These are phyloP conservation scores for Mixornis gularis DNA, from an alignment of 2,113 vertebrate species.

Conservation along the genomic window DNA sequence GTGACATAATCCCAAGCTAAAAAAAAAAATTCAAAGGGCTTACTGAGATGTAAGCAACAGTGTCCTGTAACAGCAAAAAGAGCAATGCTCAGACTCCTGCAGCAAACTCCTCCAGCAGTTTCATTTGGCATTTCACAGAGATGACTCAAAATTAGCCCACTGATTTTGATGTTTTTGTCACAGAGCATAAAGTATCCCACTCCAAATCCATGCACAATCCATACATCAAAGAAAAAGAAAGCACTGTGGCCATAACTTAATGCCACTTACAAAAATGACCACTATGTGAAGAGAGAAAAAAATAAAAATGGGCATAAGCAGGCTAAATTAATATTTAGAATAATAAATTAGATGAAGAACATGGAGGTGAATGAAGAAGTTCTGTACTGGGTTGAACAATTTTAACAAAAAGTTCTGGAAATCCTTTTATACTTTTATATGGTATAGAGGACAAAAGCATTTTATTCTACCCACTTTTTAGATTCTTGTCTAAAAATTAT, in stretches of 20 bases:
- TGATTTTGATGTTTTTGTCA: not conserved
- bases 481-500: not conserved
- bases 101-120: not conserved
- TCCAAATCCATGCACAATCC: not conserved
- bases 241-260: not conserved
- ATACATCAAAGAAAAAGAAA: not conserved
- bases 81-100: not conserved
- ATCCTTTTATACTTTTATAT: not conserved
- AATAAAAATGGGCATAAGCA: slow-evolving; percentile 1
- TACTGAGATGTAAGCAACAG: not conserved
- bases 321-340: slow-evolving; percentile 38
- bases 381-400: not conserved
- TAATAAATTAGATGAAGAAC: slow-evolving; percentile 39
- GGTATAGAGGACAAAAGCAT: not conserved
- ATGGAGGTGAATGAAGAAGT: slow-evolving; percentile 35
- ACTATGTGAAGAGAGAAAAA: not conserved
- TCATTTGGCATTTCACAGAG: not conserved
- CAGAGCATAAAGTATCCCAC: not conserved
- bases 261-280: not conserved
- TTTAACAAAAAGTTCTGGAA: slow-evolving; percentile 7
- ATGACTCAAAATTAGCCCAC: not conserved
- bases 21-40: not conserved
- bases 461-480: not conserved
- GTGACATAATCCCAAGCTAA: not conserved
- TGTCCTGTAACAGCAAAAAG: not conserved